A percentile compares a stretch with the other conserved stretches of the same genome.
These are phyloP conservation scores for Noctua janthe DNA, from an alignment of 2,888 invertebrate species.

Conservation along the genomic window DNA sequence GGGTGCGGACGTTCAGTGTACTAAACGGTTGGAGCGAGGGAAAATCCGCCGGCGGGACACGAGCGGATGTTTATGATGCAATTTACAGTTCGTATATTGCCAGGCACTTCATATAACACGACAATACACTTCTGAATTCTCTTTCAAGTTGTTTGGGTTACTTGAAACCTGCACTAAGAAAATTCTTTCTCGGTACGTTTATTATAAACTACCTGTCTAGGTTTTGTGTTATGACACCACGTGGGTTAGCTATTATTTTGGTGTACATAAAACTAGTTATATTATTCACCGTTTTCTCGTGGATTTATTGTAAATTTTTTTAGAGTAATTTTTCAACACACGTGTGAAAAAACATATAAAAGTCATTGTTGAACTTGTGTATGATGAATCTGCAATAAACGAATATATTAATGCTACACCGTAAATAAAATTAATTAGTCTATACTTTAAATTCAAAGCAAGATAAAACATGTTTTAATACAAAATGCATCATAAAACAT, in stretches of 20 bases:
- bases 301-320: neutral
- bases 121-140: constrained; percentile 82
- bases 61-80: constrained; percentile 86
- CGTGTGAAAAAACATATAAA: neutral
- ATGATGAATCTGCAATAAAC: neutral
- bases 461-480: neutral
- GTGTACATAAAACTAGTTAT: neutral
- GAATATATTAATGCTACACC: neutral
- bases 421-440: neutral
- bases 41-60: constrained; percentile 73
- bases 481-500: constrained; percentile 35
- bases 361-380: neutral
- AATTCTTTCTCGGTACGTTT: constrained; percentile 48
- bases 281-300: neutral
- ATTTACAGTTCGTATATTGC: constrained; percentile 88
- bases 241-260: constrained; percentile 16
- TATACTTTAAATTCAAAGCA: neutral
- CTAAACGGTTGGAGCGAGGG: constrained; percentile 71
- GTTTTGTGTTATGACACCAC: constrained; percentile 17
- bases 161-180: constrained; percentile 68
- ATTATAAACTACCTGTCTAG: constrained; percentile 33
- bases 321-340: neutral
- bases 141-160: constrained; percentile 73
- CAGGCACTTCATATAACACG: constrained; percentile 85
- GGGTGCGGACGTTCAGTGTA: constrained; percentile 68